Percentiles rank a stretch among this genome's conserved stretches.
These are phyloP conservation scores for Pogonophryne albipinna DNA, from an alignment of 2,797 vertebrate genomes.

Conservation along the genomic window DNA sequence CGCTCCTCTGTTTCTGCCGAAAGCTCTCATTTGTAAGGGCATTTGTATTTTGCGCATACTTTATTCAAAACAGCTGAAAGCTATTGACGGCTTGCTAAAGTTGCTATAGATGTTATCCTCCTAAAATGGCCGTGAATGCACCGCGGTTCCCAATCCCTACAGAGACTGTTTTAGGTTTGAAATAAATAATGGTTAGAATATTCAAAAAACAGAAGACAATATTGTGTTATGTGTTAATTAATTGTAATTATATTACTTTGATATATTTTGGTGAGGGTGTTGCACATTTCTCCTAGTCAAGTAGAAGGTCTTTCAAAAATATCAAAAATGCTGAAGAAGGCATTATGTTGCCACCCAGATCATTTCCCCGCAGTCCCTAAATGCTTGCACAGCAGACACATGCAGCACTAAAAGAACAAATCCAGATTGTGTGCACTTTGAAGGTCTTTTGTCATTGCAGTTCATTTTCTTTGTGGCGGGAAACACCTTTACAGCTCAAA, in stretches of 20 bases:
- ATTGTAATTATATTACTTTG: not conserved
- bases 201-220: not conserved
- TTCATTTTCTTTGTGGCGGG: slow-evolving; percentile 23
- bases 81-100: no score
- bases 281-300: not conserved
- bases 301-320: not conserved
- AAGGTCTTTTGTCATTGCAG: slow-evolving; percentile 31
- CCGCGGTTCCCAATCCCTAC: no score
- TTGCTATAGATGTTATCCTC: no score
- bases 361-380: slow-evolving; percentile 19
- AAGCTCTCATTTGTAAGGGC: no score
- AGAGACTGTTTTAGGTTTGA: not conserved
- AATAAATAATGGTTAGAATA: not conserved
- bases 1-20: no score
- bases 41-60: no score
- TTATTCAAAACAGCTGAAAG: no score
- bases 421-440: slow-evolving; percentile 5
- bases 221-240: not conserved
- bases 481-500: slow-evolving; percentile 13
- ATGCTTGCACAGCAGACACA: slow-evolving; percentile 51
- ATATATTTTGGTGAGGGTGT: not conserved
- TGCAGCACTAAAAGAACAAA: slow-evolving; percentile 30
- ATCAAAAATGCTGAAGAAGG: not conserved
- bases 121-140: no score
- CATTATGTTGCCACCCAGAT: not conserved